These are phyloP conservation scores for Ephialtes manifestator DNA, from an alignment of 2,888 invertebrate species.

Conservation along the genomic window DNA sequence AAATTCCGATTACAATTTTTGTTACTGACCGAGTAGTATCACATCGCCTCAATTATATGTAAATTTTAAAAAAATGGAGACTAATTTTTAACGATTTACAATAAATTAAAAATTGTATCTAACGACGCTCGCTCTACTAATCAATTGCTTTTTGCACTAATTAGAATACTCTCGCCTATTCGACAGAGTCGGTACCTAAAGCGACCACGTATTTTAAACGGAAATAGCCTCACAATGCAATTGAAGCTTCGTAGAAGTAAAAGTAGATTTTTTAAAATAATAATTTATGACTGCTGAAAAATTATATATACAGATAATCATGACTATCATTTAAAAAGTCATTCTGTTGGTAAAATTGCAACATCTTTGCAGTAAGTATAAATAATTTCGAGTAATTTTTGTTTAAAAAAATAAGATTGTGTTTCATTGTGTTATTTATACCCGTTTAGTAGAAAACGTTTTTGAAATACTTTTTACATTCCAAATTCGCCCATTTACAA, in stretches of 20 bases:
- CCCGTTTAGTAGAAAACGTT: background rate
- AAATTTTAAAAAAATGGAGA: constrained; percentile 28
- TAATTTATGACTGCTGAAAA: too few relatives aligned
- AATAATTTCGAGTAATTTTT: too few relatives aligned
- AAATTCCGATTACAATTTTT: too few relatives aligned
- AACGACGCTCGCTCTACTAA: background rate
- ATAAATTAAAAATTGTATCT: constrained; percentile 62
- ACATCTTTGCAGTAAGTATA: too few relatives aligned
- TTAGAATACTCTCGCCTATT: background rate
- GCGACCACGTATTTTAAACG: background rate
- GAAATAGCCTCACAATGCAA: background rate
- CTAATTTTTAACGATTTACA: constrained; percentile 34
- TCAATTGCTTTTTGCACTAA: constrained; percentile 12
- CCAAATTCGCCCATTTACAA: background rate
- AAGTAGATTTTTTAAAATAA: too few relatives aligned
- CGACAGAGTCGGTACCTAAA: background rate
- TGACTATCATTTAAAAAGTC: too few relatives aligned
- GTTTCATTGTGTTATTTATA: too few relatives aligned
- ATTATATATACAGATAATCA: too few relatives aligned
- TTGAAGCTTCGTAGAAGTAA: background rate
- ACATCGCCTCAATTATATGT: background rate
- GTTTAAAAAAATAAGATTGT: too few relatives aligned
- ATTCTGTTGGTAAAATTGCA: too few relatives aligned
- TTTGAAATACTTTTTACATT: background rate
- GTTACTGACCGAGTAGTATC: too few relatives aligned